Evolutionary conservation across 2,113 vertebrate species (phyloP), one percentile per base, ranked within the genome.

Genomic region (Cyrtonyx montezumae): DNA sequence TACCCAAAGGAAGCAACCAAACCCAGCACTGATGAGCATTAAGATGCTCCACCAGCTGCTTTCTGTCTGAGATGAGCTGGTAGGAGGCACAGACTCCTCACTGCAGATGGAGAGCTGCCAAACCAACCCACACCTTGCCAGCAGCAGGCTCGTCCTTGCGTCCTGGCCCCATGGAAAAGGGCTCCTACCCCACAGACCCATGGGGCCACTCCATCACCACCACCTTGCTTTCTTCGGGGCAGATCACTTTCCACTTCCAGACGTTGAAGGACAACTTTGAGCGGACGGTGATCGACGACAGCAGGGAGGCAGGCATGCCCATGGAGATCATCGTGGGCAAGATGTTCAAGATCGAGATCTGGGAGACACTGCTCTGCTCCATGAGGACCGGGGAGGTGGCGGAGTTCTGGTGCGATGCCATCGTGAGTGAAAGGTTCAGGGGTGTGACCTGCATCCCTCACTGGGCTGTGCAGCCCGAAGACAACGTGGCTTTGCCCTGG

Each of bases 291-390:
- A 97, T 99, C 0, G 98, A 98, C 1, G 98, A 99, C 97, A 99
- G 98, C 59, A 97, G 98, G 32, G 94, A 97, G 69, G 97, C 97
- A 10, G 97, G 98, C 56, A 75, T 95, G 61, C 98, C 98, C 22
- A 98, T 98, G 53, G 98, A 99, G 96, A 98, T 99, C 90, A 98
- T 98, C 32, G 97, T 98, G 37, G 98, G 98, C 90, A 99, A 98
- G 95, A 98, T 99, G 98, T 98, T 99, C 97, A 99, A 99, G 97
- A 96, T 99, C 95, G 98, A 99, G 91, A 97, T 99, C 49, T 99
- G 98, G 98, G 98, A 99, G 97, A 97, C 96, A 0, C 96, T 99
- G 91, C 96, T 99, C 70, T 98, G 78, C 22, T 99, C 98, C 89
- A 99, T 99, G 98, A 97, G 98, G 94, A 55, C 96, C 0, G 98